These are phyloP conservation scores for Columba guinea DNA, from an alignment of 2,797 vertebrate genomes.

Conservation along the genomic window DNA sequence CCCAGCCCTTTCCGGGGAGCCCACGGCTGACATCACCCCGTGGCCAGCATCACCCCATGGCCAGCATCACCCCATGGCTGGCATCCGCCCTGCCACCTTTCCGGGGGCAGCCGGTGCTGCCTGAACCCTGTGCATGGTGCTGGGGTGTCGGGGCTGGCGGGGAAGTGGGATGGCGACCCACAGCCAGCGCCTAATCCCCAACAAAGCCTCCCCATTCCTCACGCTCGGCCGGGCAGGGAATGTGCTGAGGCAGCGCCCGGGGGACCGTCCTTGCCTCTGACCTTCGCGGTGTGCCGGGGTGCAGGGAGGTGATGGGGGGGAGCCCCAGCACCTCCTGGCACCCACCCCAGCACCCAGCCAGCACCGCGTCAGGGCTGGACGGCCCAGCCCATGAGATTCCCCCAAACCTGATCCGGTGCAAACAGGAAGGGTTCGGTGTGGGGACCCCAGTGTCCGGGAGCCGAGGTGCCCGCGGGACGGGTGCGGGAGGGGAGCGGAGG, in stretches of 20 bases:
- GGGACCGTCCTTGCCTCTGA: constrained; percentile 68
- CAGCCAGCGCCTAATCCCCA: constrained; percentile 68
- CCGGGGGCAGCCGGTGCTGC: neutral
- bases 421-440: rapidly evolving
- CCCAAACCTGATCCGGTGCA: neutral
- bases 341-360: too few species aligned
- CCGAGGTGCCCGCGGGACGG: neutral
- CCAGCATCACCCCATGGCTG: neutral
- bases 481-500: neutral
- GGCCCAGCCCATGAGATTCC: neutral
- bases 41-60: neutral
- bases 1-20: neutral
- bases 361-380: rapidly evolving
- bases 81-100: neutral
- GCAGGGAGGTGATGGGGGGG: neutral
- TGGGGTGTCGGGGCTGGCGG: neutral
- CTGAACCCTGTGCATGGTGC: neutral
- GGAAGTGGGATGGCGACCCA: neutral
- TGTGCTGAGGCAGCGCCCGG: constrained; percentile 73
- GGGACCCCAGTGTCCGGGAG: neutral
- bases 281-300: constrained; percentile 38
- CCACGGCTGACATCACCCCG: neutral
- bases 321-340: too few species aligned
- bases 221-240: constrained; percentile 75
- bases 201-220: constrained; percentile 80